These are phyloP conservation scores for Dinoponera quadriceps DNA, from an alignment of 1,140 invertebrate genomes.

Conservation along the genomic window DNA sequence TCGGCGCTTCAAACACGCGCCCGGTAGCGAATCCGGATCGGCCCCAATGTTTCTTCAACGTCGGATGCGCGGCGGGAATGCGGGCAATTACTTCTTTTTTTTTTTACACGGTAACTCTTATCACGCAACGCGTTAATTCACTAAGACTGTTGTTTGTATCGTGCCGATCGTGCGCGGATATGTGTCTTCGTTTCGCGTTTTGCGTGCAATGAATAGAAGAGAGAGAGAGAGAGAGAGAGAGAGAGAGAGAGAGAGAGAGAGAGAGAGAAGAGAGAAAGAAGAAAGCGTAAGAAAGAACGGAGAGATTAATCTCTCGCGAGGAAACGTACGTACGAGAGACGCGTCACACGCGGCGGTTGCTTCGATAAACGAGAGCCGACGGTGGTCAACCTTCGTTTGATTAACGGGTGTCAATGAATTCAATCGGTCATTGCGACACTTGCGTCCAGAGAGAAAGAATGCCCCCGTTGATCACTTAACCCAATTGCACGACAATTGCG, in stretches of 20 bases:
- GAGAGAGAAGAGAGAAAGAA: background rate
- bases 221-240: background rate
- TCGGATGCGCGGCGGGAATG: background rate
- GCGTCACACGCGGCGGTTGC: background rate
- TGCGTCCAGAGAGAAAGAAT: background rate
- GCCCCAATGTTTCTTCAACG: background rate
- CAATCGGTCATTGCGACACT: background rate
- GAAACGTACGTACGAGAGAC: no score
- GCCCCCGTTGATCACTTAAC: no score
- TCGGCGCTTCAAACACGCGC: background rate
- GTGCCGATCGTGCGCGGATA: background rate
- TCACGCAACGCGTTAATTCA: background rate
- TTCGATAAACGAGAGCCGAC: background rate
- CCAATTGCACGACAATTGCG: no score
- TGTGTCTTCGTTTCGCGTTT: slow-evolving; percentile 34
- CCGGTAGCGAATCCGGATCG: background rate
- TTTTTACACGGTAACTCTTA: background rate
- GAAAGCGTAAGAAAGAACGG: background rate
- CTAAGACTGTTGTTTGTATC: background rate
- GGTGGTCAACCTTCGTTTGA: background rate
- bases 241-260: slow-evolving; percentile 1
- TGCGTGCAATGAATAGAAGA: slow-evolving; percentile 50
- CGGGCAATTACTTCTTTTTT: background rate
- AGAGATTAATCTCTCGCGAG: no score
- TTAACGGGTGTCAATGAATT: slow-evolving; percentile 1